Evolutionary conservation across 2,888 invertebrate species (phyloP).

Genomic region (Lepas anatifera): DNA sequence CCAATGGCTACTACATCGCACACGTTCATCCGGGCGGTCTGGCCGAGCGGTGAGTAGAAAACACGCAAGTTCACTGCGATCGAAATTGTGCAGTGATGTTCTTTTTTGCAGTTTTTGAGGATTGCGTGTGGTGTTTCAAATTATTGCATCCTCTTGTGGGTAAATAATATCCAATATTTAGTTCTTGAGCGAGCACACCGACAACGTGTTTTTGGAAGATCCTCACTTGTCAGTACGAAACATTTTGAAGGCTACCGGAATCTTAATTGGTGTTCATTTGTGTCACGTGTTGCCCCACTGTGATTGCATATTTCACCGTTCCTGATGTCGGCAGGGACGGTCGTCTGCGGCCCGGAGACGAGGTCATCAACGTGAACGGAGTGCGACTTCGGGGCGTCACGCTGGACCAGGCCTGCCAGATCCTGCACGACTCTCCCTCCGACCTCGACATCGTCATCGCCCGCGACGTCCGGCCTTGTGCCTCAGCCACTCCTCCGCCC

Average conservation of each 20-base stretch:
- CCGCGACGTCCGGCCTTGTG: background rate
- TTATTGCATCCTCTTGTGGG: background rate
- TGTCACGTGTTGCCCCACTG: too few species aligned
- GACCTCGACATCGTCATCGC: conserved; percentile 13
- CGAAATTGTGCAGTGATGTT: too few species aligned
- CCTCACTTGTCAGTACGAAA: too few species aligned
- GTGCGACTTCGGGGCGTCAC: conserved; percentile 59
- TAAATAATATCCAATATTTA: background rate
- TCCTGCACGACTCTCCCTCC: conserved; percentile 28
- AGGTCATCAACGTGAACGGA: conserved; percentile 78
- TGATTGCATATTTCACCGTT: too few species aligned
- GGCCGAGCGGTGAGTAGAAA: background rate
- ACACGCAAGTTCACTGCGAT: too few species aligned
- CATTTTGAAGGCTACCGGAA: too few species aligned
- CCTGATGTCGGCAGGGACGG: conserved; percentile 56
- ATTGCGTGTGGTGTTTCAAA: background rate
- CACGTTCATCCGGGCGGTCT: background rate
- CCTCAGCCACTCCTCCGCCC: background rate
- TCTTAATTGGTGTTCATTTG: too few species aligned
- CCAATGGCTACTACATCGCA: background rate
- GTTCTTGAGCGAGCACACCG: too few species aligned
- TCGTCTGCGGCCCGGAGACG: conserved; percentile 66
- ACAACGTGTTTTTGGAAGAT: too few species aligned
- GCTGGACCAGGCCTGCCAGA: conserved; percentile 44
- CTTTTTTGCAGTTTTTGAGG: background rate